These are phyloP conservation scores for Diadema setosum DNA, from an alignment of 35 echinoderm and acorn worm genomes.

Conservation along the genomic window DNA sequence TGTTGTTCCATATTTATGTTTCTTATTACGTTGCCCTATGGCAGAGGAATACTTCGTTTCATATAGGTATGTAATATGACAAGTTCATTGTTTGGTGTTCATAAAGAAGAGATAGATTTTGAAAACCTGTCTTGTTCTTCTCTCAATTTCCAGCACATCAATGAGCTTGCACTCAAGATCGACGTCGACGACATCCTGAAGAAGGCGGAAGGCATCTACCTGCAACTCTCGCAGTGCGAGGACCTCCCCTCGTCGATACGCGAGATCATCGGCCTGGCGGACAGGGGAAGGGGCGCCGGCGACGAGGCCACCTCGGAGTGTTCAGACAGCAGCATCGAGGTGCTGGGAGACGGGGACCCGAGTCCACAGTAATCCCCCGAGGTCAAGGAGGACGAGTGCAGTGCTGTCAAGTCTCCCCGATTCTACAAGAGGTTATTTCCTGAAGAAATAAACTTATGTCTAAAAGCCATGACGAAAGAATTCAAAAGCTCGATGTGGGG, in stretches of 20 bases:
- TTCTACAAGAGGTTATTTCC: no score
- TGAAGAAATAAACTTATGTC: no score
- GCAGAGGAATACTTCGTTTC: neutral
- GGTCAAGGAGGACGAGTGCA: no score
- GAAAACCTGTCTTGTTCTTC: neutral
- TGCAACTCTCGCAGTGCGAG: constrained; percentile 58
- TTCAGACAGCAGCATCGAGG: constrained; percentile 88
- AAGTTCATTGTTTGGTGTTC: neutral
- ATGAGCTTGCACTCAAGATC: constrained; percentile 75
- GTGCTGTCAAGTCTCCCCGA: no score
- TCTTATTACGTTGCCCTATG: neutral
- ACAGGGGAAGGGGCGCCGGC: neutral
- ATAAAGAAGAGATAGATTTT: no score
- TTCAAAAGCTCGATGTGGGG: no score
- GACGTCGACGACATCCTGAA: constrained; percentile 66
- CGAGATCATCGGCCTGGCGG: constrained; percentile 53
- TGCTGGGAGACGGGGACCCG: constrained; percentile 53
- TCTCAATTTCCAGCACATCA: constrained; percentile 67
- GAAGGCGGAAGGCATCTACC: constrained; percentile 83
- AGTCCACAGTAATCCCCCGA: neutral
- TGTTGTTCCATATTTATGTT: neutral
- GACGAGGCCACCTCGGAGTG: constrained; percentile 25
- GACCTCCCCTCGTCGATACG: constrained; percentile 57
- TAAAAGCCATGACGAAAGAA: no score
- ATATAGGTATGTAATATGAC: neutral